Conservation (phyloP, 2,888 invertebrate species). For the Hybos culiciformis region DNA sequence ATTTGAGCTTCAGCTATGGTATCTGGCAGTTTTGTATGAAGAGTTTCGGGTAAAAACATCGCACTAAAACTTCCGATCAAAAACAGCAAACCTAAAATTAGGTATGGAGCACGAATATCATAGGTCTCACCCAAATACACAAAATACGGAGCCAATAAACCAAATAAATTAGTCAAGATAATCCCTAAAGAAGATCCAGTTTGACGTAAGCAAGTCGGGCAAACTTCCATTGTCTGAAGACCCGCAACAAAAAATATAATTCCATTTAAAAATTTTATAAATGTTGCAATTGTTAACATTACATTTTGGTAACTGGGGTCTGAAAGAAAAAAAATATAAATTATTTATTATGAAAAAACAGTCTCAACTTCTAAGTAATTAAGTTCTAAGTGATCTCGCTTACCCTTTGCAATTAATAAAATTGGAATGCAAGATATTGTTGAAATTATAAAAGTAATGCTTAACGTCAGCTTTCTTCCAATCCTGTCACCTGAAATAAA, state of each 20-base stretch:
- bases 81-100: slow-evolving; percentile 34
- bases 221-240: slow-evolving; percentile 49
- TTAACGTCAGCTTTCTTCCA: slow-evolving; percentile 41
- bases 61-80: slow-evolving; percentile 37
- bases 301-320: slow-evolving; percentile 26
- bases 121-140: slow-evolving; percentile 40
- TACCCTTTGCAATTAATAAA: slow-evolving; percentile 32
- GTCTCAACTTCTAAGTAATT: neutral
- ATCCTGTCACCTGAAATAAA: slow-evolving; percentile 38
- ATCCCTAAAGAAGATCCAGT: slow-evolving; percentile 48
- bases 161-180: slow-evolving; percentile 41
- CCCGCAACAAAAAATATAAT: slow-evolving; percentile 44
- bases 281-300: slow-evolving; percentile 33
- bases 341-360: slow-evolving; percentile 1
- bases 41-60: slow-evolving; percentile 47
- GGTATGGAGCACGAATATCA: slow-evolving; percentile 36
- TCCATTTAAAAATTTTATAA: slow-evolving; percentile 41
- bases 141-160: slow-evolving; percentile 45
- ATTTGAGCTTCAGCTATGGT: slow-evolving; percentile 45
- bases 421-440: slow-evolving; percentile 34
- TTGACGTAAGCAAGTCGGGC: slow-evolving; percentile 51
- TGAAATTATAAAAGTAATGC: slow-evolving; percentile 34
- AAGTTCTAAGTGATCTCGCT: neutral
- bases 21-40: slow-evolving; percentile 48
- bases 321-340: slow-evolving; percentile 15